A percentile compares a stretch with the other conserved stretches of the same genome.
Conservation (phyloP, 1,140 invertebrate species). For the Pogonomyrmex barbatus region DNA sequence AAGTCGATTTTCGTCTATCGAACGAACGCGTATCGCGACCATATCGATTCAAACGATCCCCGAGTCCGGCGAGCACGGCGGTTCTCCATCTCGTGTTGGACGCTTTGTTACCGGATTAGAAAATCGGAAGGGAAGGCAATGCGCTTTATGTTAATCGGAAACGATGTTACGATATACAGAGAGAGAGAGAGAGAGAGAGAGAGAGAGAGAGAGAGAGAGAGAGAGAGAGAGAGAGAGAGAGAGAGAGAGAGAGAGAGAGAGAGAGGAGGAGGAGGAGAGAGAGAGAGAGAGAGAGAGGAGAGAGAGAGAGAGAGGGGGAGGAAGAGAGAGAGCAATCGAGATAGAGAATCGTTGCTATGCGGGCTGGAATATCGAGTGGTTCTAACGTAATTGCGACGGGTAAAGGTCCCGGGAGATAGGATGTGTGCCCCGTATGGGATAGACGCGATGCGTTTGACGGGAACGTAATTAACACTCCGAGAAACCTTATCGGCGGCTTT, state of each 20-base stretch:
- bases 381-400: constrained; percentile 64
- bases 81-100: background rate
- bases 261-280: too few relatives aligned
- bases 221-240: background rate
- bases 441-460: constrained; percentile 60
- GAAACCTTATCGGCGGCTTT: constrained; percentile 59
- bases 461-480: constrained; percentile 63
- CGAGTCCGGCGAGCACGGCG: background rate
- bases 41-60: constrained; percentile 33
- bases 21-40: constrained; percentile 25
- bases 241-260: background rate
- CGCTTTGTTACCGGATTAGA: constrained; percentile 54
- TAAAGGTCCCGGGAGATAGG: constrained; percentile 59
- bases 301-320: constrained; percentile 3
- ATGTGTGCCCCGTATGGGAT: constrained; percentile 43
- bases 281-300: background rate
- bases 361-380: constrained; percentile 49
- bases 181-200: background rate
- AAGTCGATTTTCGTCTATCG: constrained; percentile 61
- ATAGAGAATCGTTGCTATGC: constrained; percentile 53
- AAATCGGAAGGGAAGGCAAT: constrained; percentile 36
- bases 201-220: background rate
- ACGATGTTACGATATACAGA: constrained; percentile 31
- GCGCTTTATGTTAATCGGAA: constrained; percentile 51
- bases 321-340: constrained; percentile 6